Conservation (phyloP, 2,797 vertebrate species). For the Caiman crocodilus region DNA sequence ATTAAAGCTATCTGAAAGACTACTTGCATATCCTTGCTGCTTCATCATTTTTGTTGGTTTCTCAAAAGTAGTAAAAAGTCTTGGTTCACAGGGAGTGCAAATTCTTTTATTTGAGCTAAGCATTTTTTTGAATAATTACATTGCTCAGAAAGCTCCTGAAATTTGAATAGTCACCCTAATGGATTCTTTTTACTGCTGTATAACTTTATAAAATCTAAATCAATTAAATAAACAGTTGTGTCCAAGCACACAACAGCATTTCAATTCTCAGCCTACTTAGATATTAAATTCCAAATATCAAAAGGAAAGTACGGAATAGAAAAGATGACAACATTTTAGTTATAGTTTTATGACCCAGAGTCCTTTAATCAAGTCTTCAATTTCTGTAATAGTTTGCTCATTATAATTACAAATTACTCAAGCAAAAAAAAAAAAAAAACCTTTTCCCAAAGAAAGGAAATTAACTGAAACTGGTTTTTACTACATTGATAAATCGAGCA, state of each 20-base stretch:
- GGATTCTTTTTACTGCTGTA: not conserved
- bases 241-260: not conserved
- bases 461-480: not conserved
- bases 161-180: not conserved
- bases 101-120: not conserved
- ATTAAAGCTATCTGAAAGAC: not conserved
- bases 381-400: not conserved
- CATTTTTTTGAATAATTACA: not conserved
- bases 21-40: not conserved
- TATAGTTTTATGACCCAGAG: not conserved
- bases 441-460: not conserved
- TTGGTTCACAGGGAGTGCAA: not conserved
- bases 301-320: not conserved
- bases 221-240: not conserved
- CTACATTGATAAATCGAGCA: not conserved
- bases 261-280: not conserved
- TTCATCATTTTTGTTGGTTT: not conserved
- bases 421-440: accelerated
- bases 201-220: not conserved
- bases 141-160: not conserved
- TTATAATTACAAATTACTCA: slow-evolving; percentile 22
- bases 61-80: not conserved
- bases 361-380: not conserved
- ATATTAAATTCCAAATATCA: slow-evolving; percentile 17
- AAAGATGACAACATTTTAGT: not conserved